Evolutionary conservation across 2,113 vertebrate genomes (phyloP), one percentile per base, ranked within the genome.

Genomic region (human (Homo sapiens)): DNA sequence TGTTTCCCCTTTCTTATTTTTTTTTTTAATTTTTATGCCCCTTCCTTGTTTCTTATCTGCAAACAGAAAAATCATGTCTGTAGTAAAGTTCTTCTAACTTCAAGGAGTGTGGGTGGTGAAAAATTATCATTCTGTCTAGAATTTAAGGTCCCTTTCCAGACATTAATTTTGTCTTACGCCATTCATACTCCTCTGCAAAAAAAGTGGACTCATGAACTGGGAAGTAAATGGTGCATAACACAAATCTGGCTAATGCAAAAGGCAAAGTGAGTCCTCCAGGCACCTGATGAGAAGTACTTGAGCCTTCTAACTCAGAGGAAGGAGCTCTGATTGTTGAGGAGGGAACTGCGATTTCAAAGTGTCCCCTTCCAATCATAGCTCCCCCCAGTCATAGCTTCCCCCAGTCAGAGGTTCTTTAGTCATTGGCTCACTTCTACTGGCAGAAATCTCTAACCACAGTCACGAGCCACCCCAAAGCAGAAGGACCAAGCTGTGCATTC

Each of bases 341-440:
- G 89, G 82, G 72, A 82, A 18, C 20, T 8, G 35, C 2, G 9
- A 48, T 66, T 94, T 86, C 78, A 8, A 14, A 90, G 45, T 5
- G 5, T 84, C 16, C 68, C 43, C 22, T 61, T 89, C 32, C 70
- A 95, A 48, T 94, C 84, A 93, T 11, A 86, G 23, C 25, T 79
- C 57, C 20, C 61, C 61, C 91, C 89, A 70, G 16, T 96, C 94
- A 84, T 8, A 84, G 16, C 32, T 80, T 73, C 17, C 57, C 66
- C 92, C 83, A 70, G 55, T 96, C 96, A 91, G 78, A 59, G 43
- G 35, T 59, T 86, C 94, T 48, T 61, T 30, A 79, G 73, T 50
- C 73, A 86, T 18, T 2, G 5, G 38, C 38, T 61, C 3, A 5
- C 17, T 32, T 59, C 50, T 43, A 40, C 25, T 59, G 13, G 6